Evolutionary conservation across 2,113 vertebrate species (phyloP).

Genomic region (Corythaeola cristata): DNA sequence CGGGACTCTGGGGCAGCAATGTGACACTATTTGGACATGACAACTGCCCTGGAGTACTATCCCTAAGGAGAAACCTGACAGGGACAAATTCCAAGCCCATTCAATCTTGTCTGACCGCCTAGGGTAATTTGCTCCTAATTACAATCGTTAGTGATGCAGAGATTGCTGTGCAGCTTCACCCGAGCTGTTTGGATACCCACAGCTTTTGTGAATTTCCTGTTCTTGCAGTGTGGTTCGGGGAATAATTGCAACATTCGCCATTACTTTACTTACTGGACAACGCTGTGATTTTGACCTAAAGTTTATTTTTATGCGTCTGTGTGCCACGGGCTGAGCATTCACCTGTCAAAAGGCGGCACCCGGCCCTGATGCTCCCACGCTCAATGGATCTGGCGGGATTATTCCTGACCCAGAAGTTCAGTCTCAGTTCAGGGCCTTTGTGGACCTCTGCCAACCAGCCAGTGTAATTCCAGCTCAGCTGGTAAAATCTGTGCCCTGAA

Average conservation of each 20-base stretch:
- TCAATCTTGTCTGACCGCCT: not conserved
- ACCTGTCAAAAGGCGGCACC: conserved; percentile 28
- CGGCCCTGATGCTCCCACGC: not conserved
- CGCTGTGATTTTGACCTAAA: not conserved
- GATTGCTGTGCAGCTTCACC: not conserved
- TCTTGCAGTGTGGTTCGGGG: not conserved
- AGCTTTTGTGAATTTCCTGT: not conserved
- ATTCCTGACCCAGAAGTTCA: conserved; percentile 47
- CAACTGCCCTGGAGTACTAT: not conserved
- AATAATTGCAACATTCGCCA: not conserved
- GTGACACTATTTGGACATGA: not conserved
- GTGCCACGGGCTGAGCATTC: not conserved
- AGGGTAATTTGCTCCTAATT: not conserved
- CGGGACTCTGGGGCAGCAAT: not conserved
- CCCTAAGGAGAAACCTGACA: not conserved
- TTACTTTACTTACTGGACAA: not conserved
- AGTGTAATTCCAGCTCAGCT: conserved; percentile 49
- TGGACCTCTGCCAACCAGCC: not conserved
- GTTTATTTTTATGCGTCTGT: accelerated
- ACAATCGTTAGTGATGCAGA: not conserved
- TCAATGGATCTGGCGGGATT: conserved; percentile 24
- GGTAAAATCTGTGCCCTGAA: not conserved
- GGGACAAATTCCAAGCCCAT: not conserved
- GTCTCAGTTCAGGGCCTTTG: conserved; percentile 30
- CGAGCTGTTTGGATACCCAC: not conserved